Percentiles rank a stretch among this genome's conserved stretches.
phyloP scores from a whole-genome alignment of 2,797 vertebrate species.

The Epinephelus malabaricus region DNA sequence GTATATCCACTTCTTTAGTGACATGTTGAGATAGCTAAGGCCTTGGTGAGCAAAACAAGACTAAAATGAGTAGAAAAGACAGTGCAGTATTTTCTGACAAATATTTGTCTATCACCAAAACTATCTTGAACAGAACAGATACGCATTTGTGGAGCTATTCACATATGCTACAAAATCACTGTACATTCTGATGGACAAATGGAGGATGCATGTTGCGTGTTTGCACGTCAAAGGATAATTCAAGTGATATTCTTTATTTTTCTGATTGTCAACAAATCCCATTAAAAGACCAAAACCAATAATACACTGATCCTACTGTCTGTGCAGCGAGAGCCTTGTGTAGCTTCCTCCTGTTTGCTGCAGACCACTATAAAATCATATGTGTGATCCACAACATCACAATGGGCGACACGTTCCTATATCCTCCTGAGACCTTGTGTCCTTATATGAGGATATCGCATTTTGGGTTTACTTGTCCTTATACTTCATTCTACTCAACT shows the following conservation, averaged over 20 bases:
- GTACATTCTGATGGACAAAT: constrained; percentile 21
- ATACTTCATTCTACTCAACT: too few relatives aligned
- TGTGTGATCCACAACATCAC: not conserved
- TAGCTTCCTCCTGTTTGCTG: not conserved
- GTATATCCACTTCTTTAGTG: constrained; percentile 7
- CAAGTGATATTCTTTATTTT: not conserved
- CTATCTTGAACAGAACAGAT: not conserved
- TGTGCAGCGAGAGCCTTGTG: not conserved
- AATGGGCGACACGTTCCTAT: too few relatives aligned
- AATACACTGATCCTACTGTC: not conserved
- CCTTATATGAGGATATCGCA: too few relatives aligned
- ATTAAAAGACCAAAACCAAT: not conserved
- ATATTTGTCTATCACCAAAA: constrained; percentile 2
- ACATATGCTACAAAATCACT: constrained; percentile 6
- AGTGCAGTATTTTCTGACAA: not conserved
- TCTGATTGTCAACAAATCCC: constrained; percentile 18
- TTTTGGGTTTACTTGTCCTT: too few relatives aligned
- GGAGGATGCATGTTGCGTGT: not conserved
- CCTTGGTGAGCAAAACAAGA: constrained; percentile 14
- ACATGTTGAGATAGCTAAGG: constrained; percentile 4
- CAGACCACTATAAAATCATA: not conserved
- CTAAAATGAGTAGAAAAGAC: constrained; percentile 17
- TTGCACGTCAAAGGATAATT: constrained; percentile 11
- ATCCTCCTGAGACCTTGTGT: too few relatives aligned
- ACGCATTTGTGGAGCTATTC: constrained; percentile 11